Conservation (phyloP, 2,113 vertebrate species). For the Ancistrus triradiatus region DNA sequence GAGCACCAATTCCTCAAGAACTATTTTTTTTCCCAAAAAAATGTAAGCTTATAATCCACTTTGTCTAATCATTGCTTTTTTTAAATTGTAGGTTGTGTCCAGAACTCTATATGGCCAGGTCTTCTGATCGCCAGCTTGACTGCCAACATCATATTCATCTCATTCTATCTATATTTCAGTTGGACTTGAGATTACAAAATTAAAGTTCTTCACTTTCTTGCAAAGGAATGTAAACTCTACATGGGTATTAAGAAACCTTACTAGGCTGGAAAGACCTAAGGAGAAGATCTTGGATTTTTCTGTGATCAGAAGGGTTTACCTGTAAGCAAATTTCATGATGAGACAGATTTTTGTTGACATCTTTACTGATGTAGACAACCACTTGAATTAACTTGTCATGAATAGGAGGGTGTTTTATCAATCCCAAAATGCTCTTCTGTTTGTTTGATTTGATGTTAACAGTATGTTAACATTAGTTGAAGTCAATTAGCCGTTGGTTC, state of each 20-base stretch:
- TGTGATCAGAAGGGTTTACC: slow-evolving; percentile 5
- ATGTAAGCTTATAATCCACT: too few species aligned
- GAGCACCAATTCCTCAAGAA: too few species aligned
- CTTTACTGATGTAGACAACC: neutral
- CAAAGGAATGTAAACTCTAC: slow-evolving; percentile 11
- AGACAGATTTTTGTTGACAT: neutral
- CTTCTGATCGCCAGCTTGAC: slow-evolving; percentile 81
- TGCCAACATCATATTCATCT: slow-evolving; percentile 78
- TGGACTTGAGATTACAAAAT: slow-evolving; percentile 57
- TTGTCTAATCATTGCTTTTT: neutral
- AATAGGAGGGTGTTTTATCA: neutral
- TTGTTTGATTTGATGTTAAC: slow-evolving; percentile 3
- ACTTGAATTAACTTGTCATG: neutral
- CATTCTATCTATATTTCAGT: slow-evolving; percentile 79
- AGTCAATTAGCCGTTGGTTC: slow-evolving; percentile 10
- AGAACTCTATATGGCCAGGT: slow-evolving; percentile 62
- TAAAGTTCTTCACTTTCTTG: neutral
- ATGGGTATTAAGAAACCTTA: neutral
- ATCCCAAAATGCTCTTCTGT: neutral
- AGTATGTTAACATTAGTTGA: slow-evolving; percentile 14
- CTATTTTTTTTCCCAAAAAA: too few species aligned
- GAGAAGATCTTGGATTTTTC: neutral
- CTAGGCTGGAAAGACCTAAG: neutral
- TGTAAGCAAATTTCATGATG: neutral
- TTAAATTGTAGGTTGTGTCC: slow-evolving; percentile 63